phyloP scores from a whole-genome alignment of 1,140 invertebrate species.

The Philaenus spumarius region DNA sequence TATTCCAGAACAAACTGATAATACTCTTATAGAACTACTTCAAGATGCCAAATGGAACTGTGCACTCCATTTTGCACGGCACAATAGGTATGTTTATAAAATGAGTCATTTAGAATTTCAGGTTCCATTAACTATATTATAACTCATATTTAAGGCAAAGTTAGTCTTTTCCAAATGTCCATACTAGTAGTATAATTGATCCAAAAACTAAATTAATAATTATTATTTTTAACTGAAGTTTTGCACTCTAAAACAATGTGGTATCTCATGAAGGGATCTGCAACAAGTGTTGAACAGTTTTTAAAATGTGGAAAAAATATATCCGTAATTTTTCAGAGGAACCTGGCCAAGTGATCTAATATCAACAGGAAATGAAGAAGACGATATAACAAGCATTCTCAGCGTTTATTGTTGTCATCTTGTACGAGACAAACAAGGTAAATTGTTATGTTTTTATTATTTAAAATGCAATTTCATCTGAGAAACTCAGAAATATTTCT shows the following conservation, averaged over 20 bases:
- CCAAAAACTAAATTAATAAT: too few species aligned
- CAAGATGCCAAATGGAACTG: slow-evolving; percentile 55
- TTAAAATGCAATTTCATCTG: too few species aligned
- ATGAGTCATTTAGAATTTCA: background rate
- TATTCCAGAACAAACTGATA: slow-evolving; percentile 45
- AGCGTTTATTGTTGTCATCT: slow-evolving; percentile 64
- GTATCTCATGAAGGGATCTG: too few species aligned
- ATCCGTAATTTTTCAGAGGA: slow-evolving; percentile 35
- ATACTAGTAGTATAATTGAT: too few species aligned
- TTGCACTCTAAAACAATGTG: too few species aligned
- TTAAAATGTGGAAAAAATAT: background rate
- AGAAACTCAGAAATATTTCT: background rate
- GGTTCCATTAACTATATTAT: too few species aligned
- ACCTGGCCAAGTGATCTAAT: slow-evolving; percentile 52
- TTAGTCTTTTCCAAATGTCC: too few species aligned
- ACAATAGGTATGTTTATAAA: slow-evolving; percentile 45
- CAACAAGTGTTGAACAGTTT: too few species aligned
- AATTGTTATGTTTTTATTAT: background rate
- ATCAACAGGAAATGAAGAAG: slow-evolving; percentile 48
- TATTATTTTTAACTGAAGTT: too few species aligned
- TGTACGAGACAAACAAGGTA: slow-evolving; percentile 59
- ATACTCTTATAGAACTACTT: slow-evolving; percentile 52
- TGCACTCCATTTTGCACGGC: slow-evolving; percentile 54
- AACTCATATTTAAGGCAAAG: too few species aligned
- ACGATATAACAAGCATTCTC: slow-evolving; percentile 60